A percentile compares a stretch with the other conserved stretches of the same genome.
Evolutionary conservation across 2,113 vertebrate species (phyloP).

Genomic region (Chionodraco myersi): DNA sequence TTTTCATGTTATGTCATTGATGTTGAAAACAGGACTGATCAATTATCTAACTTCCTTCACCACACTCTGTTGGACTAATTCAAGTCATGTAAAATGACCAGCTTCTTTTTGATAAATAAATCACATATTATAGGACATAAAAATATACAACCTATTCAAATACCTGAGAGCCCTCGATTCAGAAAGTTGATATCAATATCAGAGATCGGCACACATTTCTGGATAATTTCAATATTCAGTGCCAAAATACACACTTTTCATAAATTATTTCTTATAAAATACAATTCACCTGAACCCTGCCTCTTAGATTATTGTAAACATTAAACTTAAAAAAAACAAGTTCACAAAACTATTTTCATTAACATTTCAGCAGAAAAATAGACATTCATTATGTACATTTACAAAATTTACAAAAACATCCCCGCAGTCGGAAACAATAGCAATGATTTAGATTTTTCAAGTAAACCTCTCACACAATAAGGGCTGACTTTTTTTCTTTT

Average conservation of each 20-base stretch:
- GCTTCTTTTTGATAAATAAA: constrained; percentile 67
- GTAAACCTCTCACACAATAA: constrained; percentile 58
- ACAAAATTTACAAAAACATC: constrained; percentile 76
- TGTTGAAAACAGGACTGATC: constrained; percentile 57
- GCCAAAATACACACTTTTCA: constrained; percentile 87
- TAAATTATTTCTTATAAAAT: constrained; percentile 86
- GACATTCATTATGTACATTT: constrained; percentile 89
- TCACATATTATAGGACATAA: constrained; percentile 65
- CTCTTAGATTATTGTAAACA: constrained; percentile 76
- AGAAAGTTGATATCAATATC: constrained; percentile 53
- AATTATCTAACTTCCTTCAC: constrained; percentile 55
- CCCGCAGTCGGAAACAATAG: constrained; percentile 48
- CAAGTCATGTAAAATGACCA: constrained; percentile 46
- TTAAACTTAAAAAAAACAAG: constrained; percentile 68
- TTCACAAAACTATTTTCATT: constrained; percentile 78
- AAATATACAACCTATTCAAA: constrained; percentile 81
- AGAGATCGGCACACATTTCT: constrained; percentile 50
- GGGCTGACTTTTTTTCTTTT: constrained; percentile 47
- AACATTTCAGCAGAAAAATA: constrained; percentile 83
- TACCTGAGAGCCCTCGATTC: constrained; percentile 97
- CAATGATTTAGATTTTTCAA: constrained; percentile 63
- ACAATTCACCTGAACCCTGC: constrained; percentile 89
- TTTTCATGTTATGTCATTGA: constrained; percentile 68
- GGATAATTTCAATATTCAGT: constrained; percentile 70
- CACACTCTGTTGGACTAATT: constrained; percentile 53